A percentile compares a stretch with the other conserved stretches of the same genome.
Conservation (phyloP, 2,888 invertebrate genomes). For the Myopa tessellatipennis region DNA sequence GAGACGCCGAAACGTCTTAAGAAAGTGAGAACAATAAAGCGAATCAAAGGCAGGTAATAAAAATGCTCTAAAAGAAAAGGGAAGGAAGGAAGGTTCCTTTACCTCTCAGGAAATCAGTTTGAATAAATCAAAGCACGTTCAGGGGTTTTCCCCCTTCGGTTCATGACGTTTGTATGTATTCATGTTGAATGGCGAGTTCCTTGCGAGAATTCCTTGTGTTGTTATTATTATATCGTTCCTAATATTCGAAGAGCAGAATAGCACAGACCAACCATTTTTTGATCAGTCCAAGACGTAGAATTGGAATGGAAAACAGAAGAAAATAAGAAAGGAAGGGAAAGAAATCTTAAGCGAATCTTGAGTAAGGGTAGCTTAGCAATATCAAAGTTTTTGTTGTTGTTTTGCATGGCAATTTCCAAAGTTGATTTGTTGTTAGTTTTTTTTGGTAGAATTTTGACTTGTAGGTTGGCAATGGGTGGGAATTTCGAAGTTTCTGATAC, state of each 20-base stretch:
- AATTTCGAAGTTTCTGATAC: conserved; percentile 55
- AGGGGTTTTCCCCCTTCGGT: conserved; percentile 49
- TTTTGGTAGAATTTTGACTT: conserved; percentile 50
- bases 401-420: conserved; percentile 55
- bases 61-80: neutral
- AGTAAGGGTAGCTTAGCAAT: conserved; percentile 35
- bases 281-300: neutral
- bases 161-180: conserved; percentile 2
- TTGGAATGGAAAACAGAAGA: neutral
- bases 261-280: neutral
- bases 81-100: neutral
- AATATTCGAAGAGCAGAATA: neutral
- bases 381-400: conserved; percentile 6
- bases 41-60: conserved; percentile 20
- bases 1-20: conserved; percentile 54
- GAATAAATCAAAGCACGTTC: conserved; percentile 50
- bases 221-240: neutral
- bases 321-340: neutral
- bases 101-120: neutral
- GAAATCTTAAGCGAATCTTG: conserved; percentile 12
- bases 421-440: conserved; percentile 30
- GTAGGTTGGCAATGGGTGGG: conserved; percentile 65
- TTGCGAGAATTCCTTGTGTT: conserved; percentile 41
- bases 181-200: neutral
- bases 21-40: conserved; percentile 31